Conservation (phyloP, 2,888 invertebrate species). For the Hecatera dysodea region DNA sequence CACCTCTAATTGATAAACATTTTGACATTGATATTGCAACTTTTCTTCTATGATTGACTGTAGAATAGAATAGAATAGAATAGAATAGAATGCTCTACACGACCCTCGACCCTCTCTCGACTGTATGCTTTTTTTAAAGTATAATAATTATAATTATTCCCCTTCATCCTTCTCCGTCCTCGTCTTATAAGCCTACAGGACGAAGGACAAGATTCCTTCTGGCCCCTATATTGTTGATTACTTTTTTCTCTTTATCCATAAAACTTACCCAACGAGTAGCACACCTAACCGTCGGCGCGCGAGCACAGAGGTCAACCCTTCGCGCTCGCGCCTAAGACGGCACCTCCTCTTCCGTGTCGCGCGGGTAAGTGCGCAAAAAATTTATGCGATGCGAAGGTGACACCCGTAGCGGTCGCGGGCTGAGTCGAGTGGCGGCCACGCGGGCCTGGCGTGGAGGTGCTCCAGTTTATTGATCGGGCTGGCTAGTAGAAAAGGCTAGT, state of each 20-base stretch:
- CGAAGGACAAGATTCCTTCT: too few relatives aligned
- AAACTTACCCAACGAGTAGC: constrained; percentile 27
- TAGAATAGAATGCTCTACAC: too few relatives aligned
- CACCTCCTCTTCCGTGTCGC: constrained; percentile 89
- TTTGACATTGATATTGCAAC: too few relatives aligned
- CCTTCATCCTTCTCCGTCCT: too few relatives aligned
- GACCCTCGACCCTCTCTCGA: too few relatives aligned
- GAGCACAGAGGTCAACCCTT: constrained; percentile 84
- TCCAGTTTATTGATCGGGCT: constrained; percentile 17
- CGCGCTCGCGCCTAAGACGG: constrained; percentile 80
- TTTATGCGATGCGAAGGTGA: constrained; percentile 82
- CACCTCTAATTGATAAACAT: too few relatives aligned
- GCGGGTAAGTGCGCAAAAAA: constrained; percentile 87
- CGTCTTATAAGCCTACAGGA: too few relatives aligned
- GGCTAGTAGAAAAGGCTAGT: too few relatives aligned
- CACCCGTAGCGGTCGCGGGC: constrained; percentile 61
- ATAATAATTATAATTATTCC: too few relatives aligned
- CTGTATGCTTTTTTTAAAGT: too few relatives aligned
- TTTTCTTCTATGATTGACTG: too few relatives aligned
- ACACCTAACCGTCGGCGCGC: constrained; percentile 55
- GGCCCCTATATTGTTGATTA: not conserved
- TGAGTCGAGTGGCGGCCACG: constrained; percentile 47
- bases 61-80: too few relatives aligned
- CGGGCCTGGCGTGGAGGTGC: constrained; percentile 16
- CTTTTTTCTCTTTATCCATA: not conserved